phyloP scores from a whole-genome alignment of 2,888 invertebrate species.

The Aleiodes leptofemur region DNA sequence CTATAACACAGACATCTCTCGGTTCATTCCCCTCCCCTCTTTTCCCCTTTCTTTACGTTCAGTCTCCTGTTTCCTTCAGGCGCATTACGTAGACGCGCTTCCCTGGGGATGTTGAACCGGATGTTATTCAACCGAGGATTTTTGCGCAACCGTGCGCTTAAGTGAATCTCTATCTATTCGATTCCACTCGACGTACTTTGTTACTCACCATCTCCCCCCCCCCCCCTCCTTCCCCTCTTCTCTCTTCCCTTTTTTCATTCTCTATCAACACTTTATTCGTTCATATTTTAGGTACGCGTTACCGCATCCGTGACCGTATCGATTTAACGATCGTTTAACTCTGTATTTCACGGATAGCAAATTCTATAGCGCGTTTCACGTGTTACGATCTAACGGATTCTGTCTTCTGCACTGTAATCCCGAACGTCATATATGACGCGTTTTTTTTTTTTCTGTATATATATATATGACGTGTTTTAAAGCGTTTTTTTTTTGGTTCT shows the following conservation, averaged over 20 bases:
- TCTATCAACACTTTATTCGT: conserved; percentile 29
- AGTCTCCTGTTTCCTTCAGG: background rate
- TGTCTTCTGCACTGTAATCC: too few relatives aligned
- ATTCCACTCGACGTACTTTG: conserved; percentile 53
- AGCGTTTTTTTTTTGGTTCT: too few relatives aligned
- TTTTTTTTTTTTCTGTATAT: too few relatives aligned
- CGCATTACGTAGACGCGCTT: conserved; percentile 30
- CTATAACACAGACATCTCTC: conserved; percentile 29
- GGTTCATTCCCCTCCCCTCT: background rate
- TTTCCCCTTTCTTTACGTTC: too few relatives aligned
- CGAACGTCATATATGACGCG: too few relatives aligned
- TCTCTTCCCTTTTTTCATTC: background rate
- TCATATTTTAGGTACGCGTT: conserved; percentile 2
- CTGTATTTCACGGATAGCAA: conserved; percentile 63
- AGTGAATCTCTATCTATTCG: conserved; percentile 48
- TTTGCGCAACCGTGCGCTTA: conserved; percentile 52
- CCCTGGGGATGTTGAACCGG: conserved; percentile 40
- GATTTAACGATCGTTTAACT: conserved; percentile 67
- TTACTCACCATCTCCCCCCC: conserved; percentile 8
- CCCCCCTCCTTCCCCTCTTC: background rate
- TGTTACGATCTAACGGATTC: background rate
- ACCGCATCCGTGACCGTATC: conserved; percentile 62
- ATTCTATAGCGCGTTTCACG: background rate
- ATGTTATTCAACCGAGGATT: conserved; percentile 54
- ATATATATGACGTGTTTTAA: too few relatives aligned